These are phyloP conservation scores for Ceratina australensis DNA, from an alignment of 1,140 invertebrate genomes.

Conservation along the genomic window DNA sequence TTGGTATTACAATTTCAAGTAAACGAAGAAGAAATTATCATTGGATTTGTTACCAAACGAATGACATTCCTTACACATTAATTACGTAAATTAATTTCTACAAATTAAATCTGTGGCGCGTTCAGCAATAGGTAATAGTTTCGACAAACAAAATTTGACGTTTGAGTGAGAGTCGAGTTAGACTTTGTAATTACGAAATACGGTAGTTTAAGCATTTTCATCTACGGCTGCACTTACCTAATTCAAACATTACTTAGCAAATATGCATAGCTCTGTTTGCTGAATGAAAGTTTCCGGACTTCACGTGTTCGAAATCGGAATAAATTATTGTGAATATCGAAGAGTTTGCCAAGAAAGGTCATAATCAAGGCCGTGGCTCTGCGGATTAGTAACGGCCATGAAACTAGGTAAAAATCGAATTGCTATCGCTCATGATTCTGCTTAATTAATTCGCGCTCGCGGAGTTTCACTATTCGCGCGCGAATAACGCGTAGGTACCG, in stretches of 20 bases:
- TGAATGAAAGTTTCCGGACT: no score
- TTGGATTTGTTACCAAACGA: not conserved
- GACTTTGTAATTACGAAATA: no score
- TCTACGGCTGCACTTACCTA: not conserved
- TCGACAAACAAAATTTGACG: no score
- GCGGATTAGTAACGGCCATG: not conserved
- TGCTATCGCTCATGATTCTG: conserved; percentile 12
- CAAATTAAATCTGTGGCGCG: no score
- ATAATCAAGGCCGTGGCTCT: not conserved
- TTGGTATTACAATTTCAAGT: conserved; percentile 8
- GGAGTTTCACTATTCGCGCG: conserved; percentile 8
- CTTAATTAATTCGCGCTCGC: conserved; percentile 23
- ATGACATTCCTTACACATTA: not conserved
- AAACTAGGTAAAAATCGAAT: conserved; percentile 34
- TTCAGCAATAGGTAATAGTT: no score
- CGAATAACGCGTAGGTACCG: no score
- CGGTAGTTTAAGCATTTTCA: not conserved
- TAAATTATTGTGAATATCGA: not conserved
- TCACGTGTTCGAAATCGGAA: not conserved
- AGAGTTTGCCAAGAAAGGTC: not conserved
- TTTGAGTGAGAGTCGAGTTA: no score
- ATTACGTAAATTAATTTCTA: not conserved
- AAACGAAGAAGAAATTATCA: not conserved
- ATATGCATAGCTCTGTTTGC: no score
- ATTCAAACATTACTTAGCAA: not conserved